Conservation (phyloP, 2,797 vertebrate species). For the Echiichthys vipera region DNA sequence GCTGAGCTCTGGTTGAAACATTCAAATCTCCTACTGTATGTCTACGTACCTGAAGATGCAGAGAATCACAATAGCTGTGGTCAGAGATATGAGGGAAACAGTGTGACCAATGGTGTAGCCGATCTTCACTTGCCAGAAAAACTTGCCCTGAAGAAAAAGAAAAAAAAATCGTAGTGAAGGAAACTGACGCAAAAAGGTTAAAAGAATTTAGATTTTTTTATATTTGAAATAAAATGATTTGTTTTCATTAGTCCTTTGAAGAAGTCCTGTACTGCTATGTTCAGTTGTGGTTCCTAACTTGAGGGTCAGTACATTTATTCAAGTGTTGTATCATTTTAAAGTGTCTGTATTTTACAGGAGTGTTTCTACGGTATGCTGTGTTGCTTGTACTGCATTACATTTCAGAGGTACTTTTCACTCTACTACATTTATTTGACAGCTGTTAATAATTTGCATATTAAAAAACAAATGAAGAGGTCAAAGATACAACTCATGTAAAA, state of each 20-base stretch:
- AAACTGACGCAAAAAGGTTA: background rate
- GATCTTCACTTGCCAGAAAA: slow-evolving; percentile 90
- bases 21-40: background rate
- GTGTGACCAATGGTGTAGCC: slow-evolving; percentile 96
- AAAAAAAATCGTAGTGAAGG: slow-evolving; percentile 5
- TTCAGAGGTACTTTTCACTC: background rate
- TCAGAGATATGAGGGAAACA: slow-evolving; percentile 91
- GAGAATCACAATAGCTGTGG: slow-evolving; percentile 87
- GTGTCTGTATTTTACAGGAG: background rate
- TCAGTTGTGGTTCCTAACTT: no score
- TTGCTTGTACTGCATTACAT: background rate
- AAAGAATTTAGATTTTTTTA: no score
- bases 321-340: background rate
- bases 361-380: background rate
- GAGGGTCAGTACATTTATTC: background rate
- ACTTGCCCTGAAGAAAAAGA: slow-evolving; percentile 80
- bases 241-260: no score
- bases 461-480: background rate
- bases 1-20: background rate
- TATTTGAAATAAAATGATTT: no score
- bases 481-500: background rate
- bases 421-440: background rate
- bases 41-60: slow-evolving; percentile 83
- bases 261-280: background rate
- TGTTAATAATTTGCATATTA: background rate